These are phyloP conservation scores for Seladonia tumulorum DNA, from an alignment of 2,888 invertebrate genomes.

Conservation along the genomic window DNA sequence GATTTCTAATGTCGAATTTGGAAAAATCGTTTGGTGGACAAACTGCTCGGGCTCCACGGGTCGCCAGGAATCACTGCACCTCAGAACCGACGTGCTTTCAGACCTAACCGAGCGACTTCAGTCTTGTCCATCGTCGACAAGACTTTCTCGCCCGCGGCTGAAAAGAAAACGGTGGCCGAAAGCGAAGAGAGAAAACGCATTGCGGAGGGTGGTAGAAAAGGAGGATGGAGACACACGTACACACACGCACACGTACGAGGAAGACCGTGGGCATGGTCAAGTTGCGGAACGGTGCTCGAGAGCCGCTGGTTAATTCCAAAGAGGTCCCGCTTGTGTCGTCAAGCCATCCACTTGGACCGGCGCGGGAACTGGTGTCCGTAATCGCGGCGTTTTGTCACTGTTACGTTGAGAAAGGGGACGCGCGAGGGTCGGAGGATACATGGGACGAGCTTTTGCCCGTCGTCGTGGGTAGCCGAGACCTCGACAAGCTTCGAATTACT, in stretches of 20 bases:
- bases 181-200: slow-evolving; percentile 1
- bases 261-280: slow-evolving; percentile 19
- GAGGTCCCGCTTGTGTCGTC: slow-evolving; percentile 79
- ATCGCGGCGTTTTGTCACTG: slow-evolving; percentile 81
- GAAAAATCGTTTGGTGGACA: neutral
- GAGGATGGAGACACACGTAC: neutral
- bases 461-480: neutral
- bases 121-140: neutral
- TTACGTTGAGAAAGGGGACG: slow-evolving; percentile 59
- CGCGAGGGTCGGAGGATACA: slow-evolving; percentile 25
- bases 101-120: neutral
- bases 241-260: neutral
- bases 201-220: neutral
- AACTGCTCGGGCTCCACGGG: neutral
- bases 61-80: neutral
- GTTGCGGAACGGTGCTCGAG: slow-evolving; percentile 63
- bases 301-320: slow-evolving; percentile 77
- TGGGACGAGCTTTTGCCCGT: slow-evolving; percentile 17
- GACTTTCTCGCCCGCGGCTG: slow-evolving; percentile 1
- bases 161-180: slow-evolving; percentile 3
- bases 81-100: neutral
- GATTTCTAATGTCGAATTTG: too few species aligned
- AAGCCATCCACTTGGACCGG: slow-evolving; percentile 68
- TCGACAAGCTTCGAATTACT: neutral
- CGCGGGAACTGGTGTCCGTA: slow-evolving; percentile 75